A percentile compares a stretch with the other conserved stretches of the same genome.
Conservation (phyloP, 1,140 invertebrate genomes). For the Penaeus chinensis region DNA sequence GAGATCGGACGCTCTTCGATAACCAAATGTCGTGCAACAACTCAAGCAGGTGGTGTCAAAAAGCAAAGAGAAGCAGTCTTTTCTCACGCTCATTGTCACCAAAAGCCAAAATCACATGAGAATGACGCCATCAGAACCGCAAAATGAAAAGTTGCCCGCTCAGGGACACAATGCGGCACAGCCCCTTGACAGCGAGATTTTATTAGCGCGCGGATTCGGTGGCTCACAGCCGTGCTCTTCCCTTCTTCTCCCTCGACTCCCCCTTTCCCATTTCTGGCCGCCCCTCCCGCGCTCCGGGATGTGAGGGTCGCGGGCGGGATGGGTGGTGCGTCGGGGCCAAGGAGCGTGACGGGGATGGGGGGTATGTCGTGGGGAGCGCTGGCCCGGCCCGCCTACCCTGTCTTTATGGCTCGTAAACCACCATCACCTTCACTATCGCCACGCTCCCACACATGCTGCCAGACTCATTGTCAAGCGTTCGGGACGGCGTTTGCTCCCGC, state of each 20-base stretch:
- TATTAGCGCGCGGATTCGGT: too few relatives aligned
- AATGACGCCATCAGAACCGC: too few relatives aligned
- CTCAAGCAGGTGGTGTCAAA: too few relatives aligned
- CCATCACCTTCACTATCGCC: neutral
- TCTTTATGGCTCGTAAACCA: slow-evolving; percentile 1
- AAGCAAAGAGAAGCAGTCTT: too few relatives aligned
- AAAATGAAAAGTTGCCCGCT: too few relatives aligned
- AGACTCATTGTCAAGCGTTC: neutral
- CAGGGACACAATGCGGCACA: too few relatives aligned
- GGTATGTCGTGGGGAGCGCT: neutral
- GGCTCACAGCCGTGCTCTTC: neutral
- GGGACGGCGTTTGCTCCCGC: neutral
- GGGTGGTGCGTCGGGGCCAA: slow-evolving; percentile 8
- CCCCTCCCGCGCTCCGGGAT: neutral
- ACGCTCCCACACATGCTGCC: neutral
- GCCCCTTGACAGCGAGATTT: too few relatives aligned
- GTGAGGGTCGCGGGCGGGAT: neutral
- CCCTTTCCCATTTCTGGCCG: neutral
- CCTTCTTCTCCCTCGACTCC: neutral
- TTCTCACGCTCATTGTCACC: too few relatives aligned
- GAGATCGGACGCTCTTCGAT: too few relatives aligned
- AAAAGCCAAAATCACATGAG: too few relatives aligned
- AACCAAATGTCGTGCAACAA: too few relatives aligned
- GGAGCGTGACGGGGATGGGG: slow-evolving; percentile 18
- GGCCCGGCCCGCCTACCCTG: neutral